Evolutionary conservation across 2,888 invertebrate genomes (phyloP), one percentile per base, ranked within the genome.

Genomic region (Drosophila eohydei): DNA sequence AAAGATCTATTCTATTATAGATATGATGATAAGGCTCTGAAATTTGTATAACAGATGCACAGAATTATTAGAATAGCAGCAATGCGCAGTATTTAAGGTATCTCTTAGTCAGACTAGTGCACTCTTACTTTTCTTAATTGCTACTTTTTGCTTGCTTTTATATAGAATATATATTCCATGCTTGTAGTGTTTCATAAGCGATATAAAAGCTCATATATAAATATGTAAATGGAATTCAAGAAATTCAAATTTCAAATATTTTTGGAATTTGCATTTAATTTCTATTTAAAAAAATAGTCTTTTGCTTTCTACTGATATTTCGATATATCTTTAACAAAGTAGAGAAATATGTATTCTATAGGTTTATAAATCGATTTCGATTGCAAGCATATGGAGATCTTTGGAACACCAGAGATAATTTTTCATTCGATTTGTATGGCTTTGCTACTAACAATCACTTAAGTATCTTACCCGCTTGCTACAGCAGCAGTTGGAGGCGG

Each of bases 401-500:
- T 41, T 64, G 11, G 34, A 26, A n/a, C 34, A 34, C 34, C 43
- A 21, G 28, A 36, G 36, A 36, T 52, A 26, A 5, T 9, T 14
- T 54, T 14, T 5, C 2, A 26, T 9, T 11, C n/a, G 4, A 9
- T 36, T 26, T 43, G 30, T 8, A 44, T 52, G 68, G 12, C 30
- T 52, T 65, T 43, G 21, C 46, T 36, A 28, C 50, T 58, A 55
- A 41, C 40, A 52, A 34, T 50, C 50, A 54, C 43, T 60, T 28
- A 67, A 61, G 36, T 44, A 50, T 32, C 44, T 38, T 6, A 21
- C 41, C 3, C 14, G 14, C 12, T 67, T 62, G 64, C 50, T 62
- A 38, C 55, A 70, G 52, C 71, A 85, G 72, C 76, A 74, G 21
- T 41, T 70, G 44, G 70, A 65, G 63, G 66, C 74, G 28, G 69